Evolutionary conservation across 2,113 vertebrate genomes (phyloP), one percentile per base, ranked within the genome.

Genomic region (Oncorhynchus tshawytscha): DNA sequence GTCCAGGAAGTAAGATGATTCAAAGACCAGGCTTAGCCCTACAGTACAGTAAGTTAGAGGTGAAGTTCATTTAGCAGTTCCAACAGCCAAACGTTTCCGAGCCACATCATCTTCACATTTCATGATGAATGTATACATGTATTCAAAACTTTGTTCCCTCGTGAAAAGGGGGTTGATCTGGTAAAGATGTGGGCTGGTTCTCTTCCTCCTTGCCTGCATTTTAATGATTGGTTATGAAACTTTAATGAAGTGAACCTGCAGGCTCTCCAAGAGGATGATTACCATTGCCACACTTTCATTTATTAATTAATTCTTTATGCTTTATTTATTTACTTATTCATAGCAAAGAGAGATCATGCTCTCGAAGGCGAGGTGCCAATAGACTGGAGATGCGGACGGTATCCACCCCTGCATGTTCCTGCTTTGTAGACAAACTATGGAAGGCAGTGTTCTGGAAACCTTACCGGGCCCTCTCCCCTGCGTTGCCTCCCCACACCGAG

Each of bases 181-280:
- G 51, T 75, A 69, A 69, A 69, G 15, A 60, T 70, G 72, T 75
- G 68, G 31, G 25, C 12, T 12, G n/a, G 45, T 70, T 39, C 64
- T 74, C 16, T 72, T 39, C 57, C 31, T 48, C 24, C 65, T 59
- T 24, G 62, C 45, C 39, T 31, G 24, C 8, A 20, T 71, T 66
- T 34, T 71, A 74, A 79, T 73, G 68, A 74, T 79, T 68, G 57
- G 54, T 7, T 62, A 76, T 84, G 57, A 72, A 79, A 69, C 64
- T 66, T 79, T 80, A 77, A 70, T 75, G 74, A 20, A 24, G 20
- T 66, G 18, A 67, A 70, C 76, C 71, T 59, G 11, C 60, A 72
- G 72, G 45, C 59, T 64, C 24, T 20, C n/a, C 49, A 27, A 59
- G 49, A 71, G 12, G 62, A 39, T 59, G 59, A 71, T 71, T 73